These are phyloP conservation scores for Anolis apletophallus DNA, from an alignment of 2,797 vertebrate species.

Conservation along the genomic window DNA sequence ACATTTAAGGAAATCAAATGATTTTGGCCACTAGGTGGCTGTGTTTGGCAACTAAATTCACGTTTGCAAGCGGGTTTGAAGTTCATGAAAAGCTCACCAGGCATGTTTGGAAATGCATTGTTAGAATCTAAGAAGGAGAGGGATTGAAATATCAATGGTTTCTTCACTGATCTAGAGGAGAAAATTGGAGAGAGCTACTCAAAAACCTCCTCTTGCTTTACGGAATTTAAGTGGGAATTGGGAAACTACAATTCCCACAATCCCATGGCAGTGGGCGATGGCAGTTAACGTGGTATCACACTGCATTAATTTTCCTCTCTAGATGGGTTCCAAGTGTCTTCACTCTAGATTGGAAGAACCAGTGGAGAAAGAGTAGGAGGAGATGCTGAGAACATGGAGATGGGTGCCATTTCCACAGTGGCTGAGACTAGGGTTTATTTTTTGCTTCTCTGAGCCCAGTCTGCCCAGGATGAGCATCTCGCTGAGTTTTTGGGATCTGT, in stretches of 20 bases:
- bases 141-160: too few relatives aligned
- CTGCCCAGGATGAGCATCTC: background rate
- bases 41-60: background rate
- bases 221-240: too few relatives aligned
- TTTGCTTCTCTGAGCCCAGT: background rate
- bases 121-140: too few relatives aligned
- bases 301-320: too few relatives aligned
- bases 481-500: background rate
- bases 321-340: background rate
- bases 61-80: background rate
- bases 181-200: too few relatives aligned
- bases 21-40: slow-evolving; percentile 27
- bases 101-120: background rate
- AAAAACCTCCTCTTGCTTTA: too few relatives aligned
- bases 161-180: too few relatives aligned
- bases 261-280: too few relatives aligned
- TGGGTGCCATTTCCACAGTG: background rate
- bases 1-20: too few relatives aligned
- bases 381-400: background rate
- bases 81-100: background rate
- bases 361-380: background rate
- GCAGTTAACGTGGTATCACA: too few relatives aligned
- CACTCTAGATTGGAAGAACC: background rate
- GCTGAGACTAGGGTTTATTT: too few relatives aligned
- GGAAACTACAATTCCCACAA: too few relatives aligned